A percentile compares a stretch with the other conserved stretches of the same genome.
Conservation (phyloP, 1,140 invertebrate species). For the Brachionus rubens region DNA sequence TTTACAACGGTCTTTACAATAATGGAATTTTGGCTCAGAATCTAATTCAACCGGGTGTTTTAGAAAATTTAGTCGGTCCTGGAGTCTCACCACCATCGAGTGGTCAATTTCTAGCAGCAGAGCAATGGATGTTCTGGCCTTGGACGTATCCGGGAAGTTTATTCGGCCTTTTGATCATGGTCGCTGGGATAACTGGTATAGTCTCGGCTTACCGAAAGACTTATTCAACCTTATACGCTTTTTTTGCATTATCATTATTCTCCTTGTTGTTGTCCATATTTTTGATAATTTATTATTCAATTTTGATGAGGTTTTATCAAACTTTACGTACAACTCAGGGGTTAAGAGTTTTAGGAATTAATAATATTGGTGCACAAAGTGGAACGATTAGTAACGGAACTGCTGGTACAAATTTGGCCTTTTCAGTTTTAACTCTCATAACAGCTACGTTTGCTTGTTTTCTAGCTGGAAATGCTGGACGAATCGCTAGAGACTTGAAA, state of each 20-base stretch:
- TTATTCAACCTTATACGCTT: constrained; percentile 11
- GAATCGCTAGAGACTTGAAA: background rate
- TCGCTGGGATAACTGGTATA: background rate
- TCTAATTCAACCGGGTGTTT: background rate
- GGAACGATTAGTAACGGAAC: background rate
- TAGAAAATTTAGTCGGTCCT: background rate
- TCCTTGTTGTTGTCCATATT: constrained; percentile 25
- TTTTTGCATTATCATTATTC: constrained; percentile 26
- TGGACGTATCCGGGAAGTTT: constrained; percentile 11
- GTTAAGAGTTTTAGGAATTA: background rate
- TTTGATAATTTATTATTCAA: constrained; percentile 42
- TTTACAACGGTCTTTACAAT: constrained; percentile 13
- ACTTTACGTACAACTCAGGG: background rate
- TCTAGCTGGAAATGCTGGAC: background rate
- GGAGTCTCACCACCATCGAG: background rate
- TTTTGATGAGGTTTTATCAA: constrained; percentile 9
- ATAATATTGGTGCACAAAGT: background rate
- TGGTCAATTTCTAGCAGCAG: background rate
- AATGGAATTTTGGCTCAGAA: background rate
- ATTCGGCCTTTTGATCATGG: constrained; percentile 23
- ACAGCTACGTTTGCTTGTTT: background rate
- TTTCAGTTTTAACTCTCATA: background rate
- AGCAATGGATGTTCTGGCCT: constrained; percentile 26
- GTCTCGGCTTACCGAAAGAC: constrained; percentile 12
- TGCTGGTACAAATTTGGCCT: constrained; percentile 6